A percentile compares a stretch with the other conserved stretches of the same genome.
phyloP scores from a whole-genome alignment of 2,888 invertebrate genomes.

The Epinotia bilunana region DNA sequence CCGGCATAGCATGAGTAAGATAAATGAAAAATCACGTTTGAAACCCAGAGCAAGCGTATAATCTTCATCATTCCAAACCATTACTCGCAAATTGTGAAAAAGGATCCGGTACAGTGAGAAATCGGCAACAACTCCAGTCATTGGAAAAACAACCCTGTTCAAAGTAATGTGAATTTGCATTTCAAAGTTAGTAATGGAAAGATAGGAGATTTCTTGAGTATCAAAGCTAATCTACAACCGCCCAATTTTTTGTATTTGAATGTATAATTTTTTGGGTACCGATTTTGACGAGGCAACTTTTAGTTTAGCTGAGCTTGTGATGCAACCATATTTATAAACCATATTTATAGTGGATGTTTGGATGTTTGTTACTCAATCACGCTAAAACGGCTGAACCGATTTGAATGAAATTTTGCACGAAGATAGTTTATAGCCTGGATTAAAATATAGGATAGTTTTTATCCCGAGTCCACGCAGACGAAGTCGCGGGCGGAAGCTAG shows the following conservation, averaged over 20 bases:
- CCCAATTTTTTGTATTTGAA: neutral
- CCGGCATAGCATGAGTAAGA: conserved; percentile 26
- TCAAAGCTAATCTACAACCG: conserved; percentile 6
- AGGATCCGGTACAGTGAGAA: conserved; percentile 52
- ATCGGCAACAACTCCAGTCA: conserved; percentile 41
- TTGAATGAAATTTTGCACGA: no score
- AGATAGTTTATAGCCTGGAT: no score
- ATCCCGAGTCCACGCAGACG: no score
- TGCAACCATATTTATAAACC: neutral
- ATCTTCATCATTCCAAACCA: conserved; percentile 61
- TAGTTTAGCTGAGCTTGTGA: neutral
- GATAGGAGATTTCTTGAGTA: neutral
- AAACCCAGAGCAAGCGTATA: conserved; percentile 47
- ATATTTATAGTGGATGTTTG: no score
- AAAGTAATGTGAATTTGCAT: neutral
- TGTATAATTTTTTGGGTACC: conserved; percentile 26
- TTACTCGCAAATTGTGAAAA: conserved; percentile 58
- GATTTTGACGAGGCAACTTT: conserved; percentile 16
- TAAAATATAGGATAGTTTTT: no score
- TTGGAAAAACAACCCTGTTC: neutral
- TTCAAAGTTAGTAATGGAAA: neutral
- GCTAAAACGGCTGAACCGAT: no score
- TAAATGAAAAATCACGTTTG: conserved; percentile 44
- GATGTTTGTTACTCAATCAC: no score
- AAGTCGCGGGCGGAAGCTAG: no score